Evolutionary conservation across 1,140 invertebrate genomes (phyloP).

Genomic region (Procambarus clarkii): DNA sequence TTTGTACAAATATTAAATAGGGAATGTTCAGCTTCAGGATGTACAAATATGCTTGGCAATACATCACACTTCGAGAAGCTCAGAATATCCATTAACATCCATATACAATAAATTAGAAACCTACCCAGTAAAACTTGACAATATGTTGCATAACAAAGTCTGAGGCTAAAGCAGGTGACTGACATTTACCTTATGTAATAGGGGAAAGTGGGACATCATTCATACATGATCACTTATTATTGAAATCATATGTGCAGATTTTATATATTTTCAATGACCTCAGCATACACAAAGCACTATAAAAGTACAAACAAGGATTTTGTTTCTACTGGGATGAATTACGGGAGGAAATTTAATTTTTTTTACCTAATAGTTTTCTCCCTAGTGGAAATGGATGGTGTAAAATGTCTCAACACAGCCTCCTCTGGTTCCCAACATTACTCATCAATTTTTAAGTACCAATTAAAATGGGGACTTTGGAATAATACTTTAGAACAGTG

Average conservation of each 20-base stretch:
- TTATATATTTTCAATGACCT: neutral
- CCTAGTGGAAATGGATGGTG: conserved; percentile 5
- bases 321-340: neutral
- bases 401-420: neutral
- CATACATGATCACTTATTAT: neutral
- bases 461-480: too few species aligned
- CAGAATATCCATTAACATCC: conserved; percentile 6
- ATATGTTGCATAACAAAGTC: neutral
- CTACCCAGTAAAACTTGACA: neutral
- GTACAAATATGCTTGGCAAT: conserved; percentile 2
- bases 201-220: neutral
- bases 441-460: too few species aligned
- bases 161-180: neutral
- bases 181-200: neutral
- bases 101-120: conserved; percentile 15
- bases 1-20: conserved; percentile 19
- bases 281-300: neutral
- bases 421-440: neutral
- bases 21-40: conserved; percentile 13
- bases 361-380: neutral
- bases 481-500: too few species aligned
- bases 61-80: neutral
- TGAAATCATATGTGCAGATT: neutral
- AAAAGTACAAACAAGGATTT: conserved; percentile 11
- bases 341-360: neutral